Evolutionary conservation across 2,113 vertebrate genomes (phyloP), one percentile per base, ranked within the genome.

Genomic region (Hippocampus guttulatus): DNA sequence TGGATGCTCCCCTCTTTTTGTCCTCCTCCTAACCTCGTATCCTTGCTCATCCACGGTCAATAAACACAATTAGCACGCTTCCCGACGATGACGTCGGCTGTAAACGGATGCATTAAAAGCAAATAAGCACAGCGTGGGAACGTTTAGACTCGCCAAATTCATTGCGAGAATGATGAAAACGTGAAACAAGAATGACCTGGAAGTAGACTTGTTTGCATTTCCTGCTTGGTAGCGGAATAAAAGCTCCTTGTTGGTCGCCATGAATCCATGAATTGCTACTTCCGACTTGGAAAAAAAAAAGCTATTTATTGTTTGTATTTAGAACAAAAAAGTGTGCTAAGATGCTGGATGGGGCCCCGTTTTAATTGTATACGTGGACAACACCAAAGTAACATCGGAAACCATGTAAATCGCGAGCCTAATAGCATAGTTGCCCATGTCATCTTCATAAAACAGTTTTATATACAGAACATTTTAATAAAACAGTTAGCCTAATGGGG

Each of bases 1-100:
- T 70, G 83, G 78, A 73, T 84, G 67, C 73, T 80, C 63, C 70
- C 75, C 55, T 75, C 67, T 80, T 68, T 71, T 73, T 49, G 67
- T 69, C 55, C 79, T 71, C 43, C 63, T 70, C 60, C 43, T 9
- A 72, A 30, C 14, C 51, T 68, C 51, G 21, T 2, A 11, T 45
- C 64, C 63, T 49, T 67, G 62, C 1, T 47, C 49, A 60, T 33
- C 18, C 21, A 23, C 12, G 38, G 20, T 64, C 38, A 64, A 64
- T 43, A 64, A 64, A 43, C 62, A 64, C 8, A 12, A 64, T 41
- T n/a, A 64, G 10, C 33, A 10, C 9, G 10, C 60, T 63, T 40
- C 11, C 18, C 38, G 33, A 21, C 33, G 12, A 63, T 63, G 61
- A 63, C 6, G 16, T 51, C 16, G 5, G 18, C 16, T 51, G 47